Evolutionary conservation across 30 jellyfish, hydroid and myxozoan species (phyloP), one percentile per base, ranked within the genome.

Genomic region (Cassiopea xamachana): DNA sequence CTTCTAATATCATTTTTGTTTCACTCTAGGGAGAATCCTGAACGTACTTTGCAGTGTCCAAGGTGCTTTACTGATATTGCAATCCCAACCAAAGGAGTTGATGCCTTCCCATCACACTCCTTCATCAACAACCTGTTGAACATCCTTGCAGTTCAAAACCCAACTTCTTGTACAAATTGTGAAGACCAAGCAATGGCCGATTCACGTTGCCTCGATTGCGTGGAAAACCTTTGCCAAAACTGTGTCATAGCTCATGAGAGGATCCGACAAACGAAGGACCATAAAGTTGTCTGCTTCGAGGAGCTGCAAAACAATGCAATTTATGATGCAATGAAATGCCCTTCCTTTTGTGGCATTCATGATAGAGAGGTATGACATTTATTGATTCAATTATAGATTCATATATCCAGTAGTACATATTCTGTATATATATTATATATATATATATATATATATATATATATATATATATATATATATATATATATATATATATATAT

Each of bases 191-290:
- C 96, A 8, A 83, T 92, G 92, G 99, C 99, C n/a, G 78, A 73
- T 27, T 91, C 99, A n/a, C 92, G 99, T 49, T 96, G 99, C 76
- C 74, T 96, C 17, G 99, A 96, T 61, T 96, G 99, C 62, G 99
- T 96, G 39, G 99, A 96, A 73, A 96, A 96, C 64, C 88, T 96
- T 19, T 96, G 99, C 77, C 84, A 91, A 62, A 92, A 88, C 59
- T 96, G 99, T 74, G 99, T 96, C 73, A 92, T 97, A 13, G 99
- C 99, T 2, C 99, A 96, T 61, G 99, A 85, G 51, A 75, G 99
- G 67, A 96, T 96, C 93, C 89, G 99, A 7, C 99, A 96, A 79
- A 96, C 99, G 68, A 96, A 96, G 73, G 97, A 90, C 59, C 99
- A 97, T 83, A 79, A 82, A 18, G 93, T 97, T 12, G 89, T 97